Evolutionary conservation across 2,113 vertebrate genomes (phyloP).

Genomic region (Rhinopomastus cyanomelas): DNA sequence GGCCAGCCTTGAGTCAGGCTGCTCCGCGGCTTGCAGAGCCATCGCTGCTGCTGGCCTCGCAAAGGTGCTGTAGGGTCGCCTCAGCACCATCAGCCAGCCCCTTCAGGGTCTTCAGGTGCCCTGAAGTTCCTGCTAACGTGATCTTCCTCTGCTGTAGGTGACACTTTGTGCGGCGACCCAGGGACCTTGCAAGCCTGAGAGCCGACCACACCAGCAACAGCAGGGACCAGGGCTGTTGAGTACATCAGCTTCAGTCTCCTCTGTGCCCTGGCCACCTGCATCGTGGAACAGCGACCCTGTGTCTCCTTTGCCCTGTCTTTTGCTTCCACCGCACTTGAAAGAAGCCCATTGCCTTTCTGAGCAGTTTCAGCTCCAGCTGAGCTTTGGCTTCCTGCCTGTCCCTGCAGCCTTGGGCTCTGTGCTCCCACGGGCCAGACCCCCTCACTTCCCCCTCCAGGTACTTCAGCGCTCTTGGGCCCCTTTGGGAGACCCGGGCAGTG

Average conservation of each 20-base stretch:
- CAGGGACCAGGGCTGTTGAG: neutral
- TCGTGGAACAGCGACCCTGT: neutral
- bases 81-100: neutral
- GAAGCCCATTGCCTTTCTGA: neutral
- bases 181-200: neutral
- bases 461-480: neutral
- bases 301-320: neutral
- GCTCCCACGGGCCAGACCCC: neutral
- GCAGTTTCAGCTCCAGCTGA: neutral
- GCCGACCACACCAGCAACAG: neutral
- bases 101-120: neutral
- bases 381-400: neutral
- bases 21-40: neutral
- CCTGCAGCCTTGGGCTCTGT: neutral
- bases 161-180: neutral
- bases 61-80: neutral
- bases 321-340: neutral
- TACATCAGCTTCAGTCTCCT: neutral
- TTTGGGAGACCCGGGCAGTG: neutral
- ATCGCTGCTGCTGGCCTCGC: accelerated
- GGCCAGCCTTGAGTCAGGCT: neutral
- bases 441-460: neutral
- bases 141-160: neutral
- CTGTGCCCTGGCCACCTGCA: neutral
- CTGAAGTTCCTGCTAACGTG: neutral